A percentile compares a stretch with the other conserved stretches of the same genome.
These are phyloP conservation scores for Drosophila gaucha DNA, from an alignment of 2,888 invertebrate genomes.

Conservation along the genomic window DNA sequence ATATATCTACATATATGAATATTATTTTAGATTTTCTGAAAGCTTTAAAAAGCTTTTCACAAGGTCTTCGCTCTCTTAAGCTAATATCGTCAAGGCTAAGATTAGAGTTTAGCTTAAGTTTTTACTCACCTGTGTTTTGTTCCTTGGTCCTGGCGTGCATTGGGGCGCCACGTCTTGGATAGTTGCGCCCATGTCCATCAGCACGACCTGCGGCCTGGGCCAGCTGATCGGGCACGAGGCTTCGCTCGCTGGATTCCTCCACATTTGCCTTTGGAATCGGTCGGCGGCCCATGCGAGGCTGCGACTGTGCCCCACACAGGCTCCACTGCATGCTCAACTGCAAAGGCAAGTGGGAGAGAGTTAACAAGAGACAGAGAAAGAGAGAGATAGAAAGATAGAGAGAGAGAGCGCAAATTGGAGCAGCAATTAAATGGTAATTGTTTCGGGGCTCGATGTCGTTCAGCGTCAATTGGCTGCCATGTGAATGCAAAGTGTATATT, in stretches of 20 bases:
- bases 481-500: slow-evolving; percentile 36
- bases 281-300: slow-evolving; percentile 69
- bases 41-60: too few species aligned
- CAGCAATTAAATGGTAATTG: slow-evolving; percentile 35
- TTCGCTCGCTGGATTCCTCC: slow-evolving; percentile 69
- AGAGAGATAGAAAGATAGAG: not conserved
- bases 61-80: too few species aligned
- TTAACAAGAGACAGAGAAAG: slow-evolving; percentile 2
- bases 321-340: slow-evolving; percentile 24
- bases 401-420: not conserved
- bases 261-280: slow-evolving; percentile 55
- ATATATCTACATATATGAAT: too few species aligned
- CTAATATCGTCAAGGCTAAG: too few species aligned
- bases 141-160: slow-evolving; percentile 60
- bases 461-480: slow-evolving; percentile 11
- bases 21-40: too few species aligned
- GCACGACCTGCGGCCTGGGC: slow-evolving; percentile 77
- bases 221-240: slow-evolving; percentile 75
- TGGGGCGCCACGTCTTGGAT: slow-evolving; percentile 55
- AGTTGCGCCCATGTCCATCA: slow-evolving; percentile 59
- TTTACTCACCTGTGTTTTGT: slow-evolving; percentile 38
- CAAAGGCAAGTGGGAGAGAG: slow-evolving; percentile 10
- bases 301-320: slow-evolving; percentile 36
- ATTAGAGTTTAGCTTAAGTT: not conserved
- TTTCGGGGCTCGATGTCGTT: slow-evolving; percentile 12